A percentile compares a stretch with the other conserved stretches of the same genome.
Evolutionary conservation across 2,113 vertebrate species (phyloP).

Genomic region (Isichthys henryi): DNA sequence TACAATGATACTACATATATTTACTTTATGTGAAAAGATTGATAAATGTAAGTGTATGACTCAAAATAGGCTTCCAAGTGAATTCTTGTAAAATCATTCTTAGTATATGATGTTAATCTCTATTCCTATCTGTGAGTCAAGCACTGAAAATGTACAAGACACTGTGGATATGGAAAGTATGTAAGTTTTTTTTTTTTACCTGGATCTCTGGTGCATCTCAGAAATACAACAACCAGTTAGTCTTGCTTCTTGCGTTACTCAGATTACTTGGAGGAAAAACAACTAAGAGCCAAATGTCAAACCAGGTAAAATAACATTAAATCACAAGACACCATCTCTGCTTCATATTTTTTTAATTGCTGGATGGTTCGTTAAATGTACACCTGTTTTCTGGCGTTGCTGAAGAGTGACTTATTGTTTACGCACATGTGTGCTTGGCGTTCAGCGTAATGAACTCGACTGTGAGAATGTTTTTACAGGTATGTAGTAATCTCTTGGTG

Average conservation of each 20-base stretch:
- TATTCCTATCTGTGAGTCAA: not conserved
- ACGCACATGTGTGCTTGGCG: not conserved
- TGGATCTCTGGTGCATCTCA: not conserved
- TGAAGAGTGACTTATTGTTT: conserved; percentile 14
- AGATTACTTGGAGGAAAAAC: not conserved
- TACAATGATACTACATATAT: not conserved
- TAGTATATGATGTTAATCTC: not conserved
- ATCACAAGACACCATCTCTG: not conserved
- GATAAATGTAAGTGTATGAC: not conserved
- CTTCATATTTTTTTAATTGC: not conserved
- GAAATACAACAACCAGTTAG: conserved; percentile 2
- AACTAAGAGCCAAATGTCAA: not conserved
- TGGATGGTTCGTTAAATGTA: not conserved
- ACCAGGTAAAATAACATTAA: not conserved
- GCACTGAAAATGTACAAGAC: not conserved
- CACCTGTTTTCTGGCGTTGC: conserved; percentile 6
- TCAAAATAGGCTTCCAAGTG: not conserved
- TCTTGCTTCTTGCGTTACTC: not conserved
- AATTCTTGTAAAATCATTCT: not conserved
- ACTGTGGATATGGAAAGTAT: not conserved
- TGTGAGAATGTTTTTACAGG: conserved; percentile 18
- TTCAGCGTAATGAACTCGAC: not conserved
- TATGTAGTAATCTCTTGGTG: conserved; percentile 27
- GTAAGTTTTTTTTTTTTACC: not conserved
- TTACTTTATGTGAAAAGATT: not conserved